Evolutionary conservation across 1,140 invertebrate species (phyloP).

Genomic region (Panagrolaimus sp.): DNA sequence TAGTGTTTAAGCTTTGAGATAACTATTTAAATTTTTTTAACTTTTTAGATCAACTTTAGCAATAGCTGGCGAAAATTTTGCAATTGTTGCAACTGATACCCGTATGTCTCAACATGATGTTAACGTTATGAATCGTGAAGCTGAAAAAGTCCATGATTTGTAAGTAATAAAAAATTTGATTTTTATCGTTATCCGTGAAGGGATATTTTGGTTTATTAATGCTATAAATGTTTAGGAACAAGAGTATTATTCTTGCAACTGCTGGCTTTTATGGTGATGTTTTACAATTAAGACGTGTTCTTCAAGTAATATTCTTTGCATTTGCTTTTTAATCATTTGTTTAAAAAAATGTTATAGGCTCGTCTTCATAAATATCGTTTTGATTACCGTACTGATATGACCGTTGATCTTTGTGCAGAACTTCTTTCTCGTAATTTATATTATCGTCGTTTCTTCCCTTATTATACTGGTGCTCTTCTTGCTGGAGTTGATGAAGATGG

Average conservation of each 20-base stretch:
- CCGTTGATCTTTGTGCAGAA: conserved; percentile 82
- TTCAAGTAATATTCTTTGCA: conserved; percentile 68
- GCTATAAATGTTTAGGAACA: conserved; percentile 63
- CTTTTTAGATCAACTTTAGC: conserved; percentile 66
- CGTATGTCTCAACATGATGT: conserved; percentile 77
- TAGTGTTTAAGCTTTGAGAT: not conserved
- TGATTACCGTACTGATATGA: conserved; percentile 88
- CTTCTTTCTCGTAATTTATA: conserved; percentile 93
- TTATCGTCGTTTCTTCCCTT: conserved; percentile 94
- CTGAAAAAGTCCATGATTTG: conserved; percentile 66
- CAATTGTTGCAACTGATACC: conserved; percentile 81
- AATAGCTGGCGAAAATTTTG: conserved; percentile 84
- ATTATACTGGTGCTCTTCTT: conserved; percentile 89
- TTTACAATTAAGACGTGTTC: conserved; percentile 78
- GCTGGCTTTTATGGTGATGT: conserved; percentile 96
- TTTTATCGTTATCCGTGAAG: conserved; percentile 2
- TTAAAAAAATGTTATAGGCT: conserved; percentile 28
- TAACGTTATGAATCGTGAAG: conserved; percentile 78
- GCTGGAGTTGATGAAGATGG: conserved; percentile 72
- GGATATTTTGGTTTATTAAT: not conserved
- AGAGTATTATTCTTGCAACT: conserved; percentile 77
- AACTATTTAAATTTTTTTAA: not conserved
- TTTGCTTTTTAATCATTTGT: too few species aligned
- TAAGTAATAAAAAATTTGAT: conserved; percentile 44
- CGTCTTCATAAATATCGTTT: conserved; percentile 71